phyloP scores from a whole-genome alignment of 2,113 vertebrate species.

The Montifringilla adamsi region DNA sequence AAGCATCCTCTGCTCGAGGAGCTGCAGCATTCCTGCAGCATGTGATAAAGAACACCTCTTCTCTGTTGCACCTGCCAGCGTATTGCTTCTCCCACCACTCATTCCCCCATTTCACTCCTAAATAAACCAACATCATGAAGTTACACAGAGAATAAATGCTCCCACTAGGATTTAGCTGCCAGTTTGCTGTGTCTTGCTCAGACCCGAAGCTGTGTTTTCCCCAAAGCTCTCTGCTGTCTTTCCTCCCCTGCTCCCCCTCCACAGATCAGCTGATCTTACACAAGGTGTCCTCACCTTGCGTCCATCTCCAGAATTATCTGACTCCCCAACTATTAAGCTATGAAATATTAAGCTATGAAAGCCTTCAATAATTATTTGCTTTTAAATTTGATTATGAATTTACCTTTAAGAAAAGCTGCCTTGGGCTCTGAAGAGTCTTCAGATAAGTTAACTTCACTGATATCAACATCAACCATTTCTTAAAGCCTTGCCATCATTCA shows the following conservation, averaged over 20 bases:
- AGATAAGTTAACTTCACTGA: neutral
- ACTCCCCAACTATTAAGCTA: neutral
- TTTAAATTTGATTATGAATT: neutral
- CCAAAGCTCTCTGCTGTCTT: neutral
- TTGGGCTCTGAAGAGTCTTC: neutral
- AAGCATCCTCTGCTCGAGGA: neutral
- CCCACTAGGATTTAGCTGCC: neutral
- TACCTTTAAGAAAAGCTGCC: neutral
- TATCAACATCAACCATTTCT: neutral
- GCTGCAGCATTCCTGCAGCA: neutral
- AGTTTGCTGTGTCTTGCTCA: neutral
- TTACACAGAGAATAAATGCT: neutral
- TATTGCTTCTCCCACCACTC: neutral
- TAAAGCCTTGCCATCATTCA: neutral
- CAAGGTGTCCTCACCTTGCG: too few relatives aligned
- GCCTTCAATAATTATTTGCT: neutral
- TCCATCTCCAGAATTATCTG: neutral
- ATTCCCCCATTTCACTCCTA: neutral
- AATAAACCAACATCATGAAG: neutral
- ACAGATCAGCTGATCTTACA: too few relatives aligned
- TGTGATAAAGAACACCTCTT: neutral
- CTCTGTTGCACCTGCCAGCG: fast-evolving
- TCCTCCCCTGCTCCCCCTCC: neutral
- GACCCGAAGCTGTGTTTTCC: neutral
- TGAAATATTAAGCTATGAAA: too few relatives aligned